phyloP scores from a whole-genome alignment of 2,113 vertebrate species.

The Alouatta palliata region DNA sequence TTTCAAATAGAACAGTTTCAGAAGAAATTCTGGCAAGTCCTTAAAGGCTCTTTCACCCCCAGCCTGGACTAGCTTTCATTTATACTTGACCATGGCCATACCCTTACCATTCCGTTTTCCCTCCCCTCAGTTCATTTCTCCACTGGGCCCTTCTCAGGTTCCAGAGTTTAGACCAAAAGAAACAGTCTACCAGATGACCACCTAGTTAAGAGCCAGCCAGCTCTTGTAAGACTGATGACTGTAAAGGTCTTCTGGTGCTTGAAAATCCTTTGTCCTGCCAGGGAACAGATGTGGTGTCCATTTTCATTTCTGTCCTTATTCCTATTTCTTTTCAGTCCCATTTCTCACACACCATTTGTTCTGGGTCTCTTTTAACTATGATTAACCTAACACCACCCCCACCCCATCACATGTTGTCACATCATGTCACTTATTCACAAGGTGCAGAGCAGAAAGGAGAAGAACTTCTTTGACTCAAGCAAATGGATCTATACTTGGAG shows the following conservation, averaged over 20 bases:
- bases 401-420: neutral
- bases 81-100: neutral
- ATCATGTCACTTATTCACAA: neutral
- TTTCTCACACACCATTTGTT: neutral
- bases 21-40: neutral
- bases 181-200: neutral
- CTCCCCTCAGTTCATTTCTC: neutral
- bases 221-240: neutral
- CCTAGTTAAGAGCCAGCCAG: neutral
- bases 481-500: neutral
- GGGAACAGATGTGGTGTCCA: neutral
- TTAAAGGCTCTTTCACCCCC: neutral
- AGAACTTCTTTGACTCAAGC: neutral
- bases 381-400: no score
- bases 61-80: neutral
- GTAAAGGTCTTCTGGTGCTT: neutral
- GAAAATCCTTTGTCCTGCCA: neutral
- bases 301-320: neutral
- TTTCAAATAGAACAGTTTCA: constrained; percentile 10
- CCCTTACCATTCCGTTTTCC: neutral
- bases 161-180: neutral
- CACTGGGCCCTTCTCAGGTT: neutral
- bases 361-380: neutral
- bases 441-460: neutral
- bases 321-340: neutral